A percentile compares a stretch with the other conserved stretches of the same genome.
Conservation (phyloP, 2,797 vertebrate species). For the Chromis chromis region DNA sequence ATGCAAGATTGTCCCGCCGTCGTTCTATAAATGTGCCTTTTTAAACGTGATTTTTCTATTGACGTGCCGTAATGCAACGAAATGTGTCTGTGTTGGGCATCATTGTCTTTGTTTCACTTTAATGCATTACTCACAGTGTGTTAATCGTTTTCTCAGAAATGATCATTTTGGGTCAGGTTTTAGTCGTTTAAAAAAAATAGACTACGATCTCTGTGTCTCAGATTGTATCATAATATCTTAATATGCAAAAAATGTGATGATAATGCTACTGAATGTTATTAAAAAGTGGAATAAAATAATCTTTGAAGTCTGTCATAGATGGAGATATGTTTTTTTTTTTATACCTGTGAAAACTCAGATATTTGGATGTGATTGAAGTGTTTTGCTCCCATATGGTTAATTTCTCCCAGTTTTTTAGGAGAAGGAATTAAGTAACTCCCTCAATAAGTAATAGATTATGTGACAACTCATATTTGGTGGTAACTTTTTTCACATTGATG, state of each 20-base stretch:
- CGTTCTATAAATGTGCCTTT: constrained; percentile 71
- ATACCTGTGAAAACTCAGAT: too few relatives aligned
- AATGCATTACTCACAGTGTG: constrained; percentile 5
- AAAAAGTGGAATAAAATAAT: constrained; percentile 59
- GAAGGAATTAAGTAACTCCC: too few relatives aligned
- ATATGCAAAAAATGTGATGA: constrained; percentile 62
- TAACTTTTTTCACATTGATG: too few relatives aligned
- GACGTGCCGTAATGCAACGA: constrained; percentile 26
- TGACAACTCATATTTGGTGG: too few relatives aligned
- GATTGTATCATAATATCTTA: constrained; percentile 36
- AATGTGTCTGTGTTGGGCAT: background rate
- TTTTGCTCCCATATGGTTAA: too few relatives aligned
- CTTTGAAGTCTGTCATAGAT: background rate
- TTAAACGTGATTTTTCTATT: constrained; percentile 32
- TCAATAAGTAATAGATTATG: too few relatives aligned
- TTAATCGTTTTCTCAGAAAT: background rate
- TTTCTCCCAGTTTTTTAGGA: too few relatives aligned
- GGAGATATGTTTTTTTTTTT: background rate
- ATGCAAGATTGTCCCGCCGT: constrained; percentile 55
- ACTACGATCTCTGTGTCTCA: constrained; percentile 10
- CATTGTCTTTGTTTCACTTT: background rate
- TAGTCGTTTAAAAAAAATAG: constrained; percentile 9
- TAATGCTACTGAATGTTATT: constrained; percentile 55
- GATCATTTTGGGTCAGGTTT: constrained; percentile 12
- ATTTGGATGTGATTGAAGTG: too few relatives aligned